Base-by-base conservation (phyloP, 2,888 invertebrate species). In the Xestia ashworthii region DNA sequence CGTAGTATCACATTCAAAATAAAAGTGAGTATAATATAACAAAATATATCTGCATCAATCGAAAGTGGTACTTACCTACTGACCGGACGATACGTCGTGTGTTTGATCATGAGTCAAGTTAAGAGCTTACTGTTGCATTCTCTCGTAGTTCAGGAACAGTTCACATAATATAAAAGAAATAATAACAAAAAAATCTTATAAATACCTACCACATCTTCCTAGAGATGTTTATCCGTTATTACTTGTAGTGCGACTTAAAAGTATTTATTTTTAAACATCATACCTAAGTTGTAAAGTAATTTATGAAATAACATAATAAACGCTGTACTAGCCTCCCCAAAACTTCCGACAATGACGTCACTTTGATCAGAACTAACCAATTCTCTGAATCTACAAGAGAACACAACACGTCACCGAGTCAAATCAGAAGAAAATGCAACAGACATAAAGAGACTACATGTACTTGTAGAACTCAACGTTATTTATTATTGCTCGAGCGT, bases 1-100 rank as follows among this genome's bases (percentile, higher is more conserved):
- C 91, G 88, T 91, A 91, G 87, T 95, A 95, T 96, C 95, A 95
- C 95, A 95, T 95, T 93, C 93, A 86, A 93, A 94, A 94, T 93
- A 93, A 94, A 94, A 92, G 92, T 93, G 92, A 92, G 93, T 92
- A 92, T 92, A 83, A 92, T 93, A 92, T 93, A 95, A 95, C 92
- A 95, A 94, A 94, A 95, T 94, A 94, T 93, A 94, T 93, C 92
- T 90, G 89, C 88, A 91, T 92, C 91, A 91, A 89, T 86, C 71
- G 84, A 92, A 91, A 90, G 89, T 89, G 90, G 90, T 93, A 93
- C 91, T 93, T 93, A 93, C 92, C 93, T 92, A 87, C 88, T 83
- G 83, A 77, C 80, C 71, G 72, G 75, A 82, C 84, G 81, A 79
- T 77, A 86, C 86, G 82, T 82, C 75, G 50, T 14, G 71, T 55